Evolutionary conservation across 2,113 vertebrate species (phyloP).

Genomic region (Alethe castanea): DNA sequence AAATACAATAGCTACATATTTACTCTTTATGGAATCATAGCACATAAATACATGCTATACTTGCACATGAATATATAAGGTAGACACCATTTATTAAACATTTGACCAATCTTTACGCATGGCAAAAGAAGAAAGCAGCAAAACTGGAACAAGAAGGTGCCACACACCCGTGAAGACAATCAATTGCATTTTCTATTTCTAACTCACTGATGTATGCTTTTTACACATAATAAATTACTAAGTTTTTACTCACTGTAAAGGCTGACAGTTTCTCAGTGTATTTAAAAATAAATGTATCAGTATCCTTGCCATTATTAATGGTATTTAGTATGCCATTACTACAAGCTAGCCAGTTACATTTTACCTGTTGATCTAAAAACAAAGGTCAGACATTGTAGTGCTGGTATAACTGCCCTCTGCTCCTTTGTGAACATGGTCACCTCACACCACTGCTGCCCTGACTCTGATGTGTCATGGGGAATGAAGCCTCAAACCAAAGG

Average conservation of each 20-base stretch:
- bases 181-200: background rate
- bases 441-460: background rate
- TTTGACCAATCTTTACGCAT: background rate
- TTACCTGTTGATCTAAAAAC: background rate
- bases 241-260: background rate
- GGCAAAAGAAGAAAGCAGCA: background rate
- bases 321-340: background rate
- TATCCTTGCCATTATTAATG: background rate
- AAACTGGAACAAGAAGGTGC: background rate
- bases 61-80: background rate
- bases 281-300: background rate
- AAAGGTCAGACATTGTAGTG: background rate
- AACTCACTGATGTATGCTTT: background rate
- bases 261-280: background rate
- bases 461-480: background rate
- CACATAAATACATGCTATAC: background rate
- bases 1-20: background rate
- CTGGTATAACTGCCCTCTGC: background rate
- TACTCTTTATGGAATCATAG: background rate
- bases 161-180: background rate
- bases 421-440: background rate
- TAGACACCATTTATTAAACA: background rate
- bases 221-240: background rate
- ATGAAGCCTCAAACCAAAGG: background rate
- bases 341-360: background rate